Conservation (phyloP, 2,113 vertebrate genomes). For the Oncorhynchus tshawytscha region DNA sequence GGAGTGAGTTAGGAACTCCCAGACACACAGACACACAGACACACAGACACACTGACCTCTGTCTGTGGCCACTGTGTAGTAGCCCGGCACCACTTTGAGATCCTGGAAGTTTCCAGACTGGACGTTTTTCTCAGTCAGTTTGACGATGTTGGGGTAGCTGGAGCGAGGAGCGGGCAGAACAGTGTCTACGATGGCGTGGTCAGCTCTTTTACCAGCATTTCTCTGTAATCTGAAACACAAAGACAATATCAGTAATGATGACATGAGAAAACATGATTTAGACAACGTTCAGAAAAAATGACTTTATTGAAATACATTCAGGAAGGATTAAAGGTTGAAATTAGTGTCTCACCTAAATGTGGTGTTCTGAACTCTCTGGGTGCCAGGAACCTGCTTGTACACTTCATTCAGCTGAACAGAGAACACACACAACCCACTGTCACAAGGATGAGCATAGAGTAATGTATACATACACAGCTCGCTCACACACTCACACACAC, state of each 20-base stretch:
- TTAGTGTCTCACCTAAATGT: conserved; percentile 82
- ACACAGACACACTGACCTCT: conserved; percentile 77
- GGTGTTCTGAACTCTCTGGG: conserved; percentile 84
- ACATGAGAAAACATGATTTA: no score
- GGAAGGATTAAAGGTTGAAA: background rate
- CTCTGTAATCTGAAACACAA: conserved; percentile 80
- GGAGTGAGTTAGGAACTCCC: background rate
- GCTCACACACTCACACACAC: no score
- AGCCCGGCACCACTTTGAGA: conserved; percentile 90
- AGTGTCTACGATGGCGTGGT: conserved; percentile 88
- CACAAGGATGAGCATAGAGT: conserved; percentile 4
- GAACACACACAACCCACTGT: background rate
- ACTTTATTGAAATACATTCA: background rate
- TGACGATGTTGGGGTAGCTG: conserved; percentile 83
- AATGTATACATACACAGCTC: background rate
- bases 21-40: background rate
- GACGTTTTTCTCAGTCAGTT: conserved; percentile 85
- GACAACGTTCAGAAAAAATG: no score
- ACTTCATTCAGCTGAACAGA: conserved; percentile 82
- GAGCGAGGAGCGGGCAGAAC: conserved; percentile 85
- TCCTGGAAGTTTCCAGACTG: conserved; percentile 80
- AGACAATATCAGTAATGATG: conserved; percentile 5
- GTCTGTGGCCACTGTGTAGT: conserved; percentile 92
- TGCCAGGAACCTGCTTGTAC: conserved; percentile 82
- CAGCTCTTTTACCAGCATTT: conserved; percentile 96